Base-by-base conservation (phyloP, 2,888 invertebrate species). In the Caenorhabditis imperialis region DNA sequence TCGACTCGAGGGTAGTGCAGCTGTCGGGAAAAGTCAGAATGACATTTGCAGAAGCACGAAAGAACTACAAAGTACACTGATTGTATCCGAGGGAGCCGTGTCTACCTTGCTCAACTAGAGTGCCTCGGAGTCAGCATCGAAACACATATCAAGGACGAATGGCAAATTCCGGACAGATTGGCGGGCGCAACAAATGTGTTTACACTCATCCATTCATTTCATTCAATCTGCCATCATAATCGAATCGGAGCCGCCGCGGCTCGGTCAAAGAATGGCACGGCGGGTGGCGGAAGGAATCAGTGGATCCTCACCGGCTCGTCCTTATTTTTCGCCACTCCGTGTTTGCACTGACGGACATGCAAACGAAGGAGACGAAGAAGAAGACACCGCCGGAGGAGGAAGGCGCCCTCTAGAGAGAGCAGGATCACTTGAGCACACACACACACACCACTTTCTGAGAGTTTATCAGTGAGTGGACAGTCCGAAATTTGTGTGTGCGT, bases 371-470 rank as follows among this genome's bases (percentile, higher is more conserved):
- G 45, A 38, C 12, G 38, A 14, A 5, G 40, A n/a, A n/a, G 48
- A 33, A 48, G 45, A 45, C 45, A 45, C 45, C 48, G 48, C 27
- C 47, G 42, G 42, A 35, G 35, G 20, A 38, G 10, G 40, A 30
- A 48, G n/a, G 47, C 54, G 48, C 54, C 54, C 47, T 60, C 50
- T 60, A 60, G 50, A 51, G 38, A n/a, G n/a, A 71, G 50, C 61
- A 53, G 70, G 71, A 71, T 71, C 71, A 71, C 71, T 71, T 71
- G 71, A 71, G 71, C 71, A 71, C 62, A 71, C 71, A 71, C 62
- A 71, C 71, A 71, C 38, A 55, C 37, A 47, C 20, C 37, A 47
- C 30, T 48, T 57, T 58, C 67, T 57, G 55, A 58, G 67, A 69
- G 67, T 58, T 58, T 69, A 69, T 71, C 62, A 61, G 55, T 55